Evolutionary conservation across 2,113 vertebrate genomes (phyloP).

Genomic region (Laticauda colubrina): DNA sequence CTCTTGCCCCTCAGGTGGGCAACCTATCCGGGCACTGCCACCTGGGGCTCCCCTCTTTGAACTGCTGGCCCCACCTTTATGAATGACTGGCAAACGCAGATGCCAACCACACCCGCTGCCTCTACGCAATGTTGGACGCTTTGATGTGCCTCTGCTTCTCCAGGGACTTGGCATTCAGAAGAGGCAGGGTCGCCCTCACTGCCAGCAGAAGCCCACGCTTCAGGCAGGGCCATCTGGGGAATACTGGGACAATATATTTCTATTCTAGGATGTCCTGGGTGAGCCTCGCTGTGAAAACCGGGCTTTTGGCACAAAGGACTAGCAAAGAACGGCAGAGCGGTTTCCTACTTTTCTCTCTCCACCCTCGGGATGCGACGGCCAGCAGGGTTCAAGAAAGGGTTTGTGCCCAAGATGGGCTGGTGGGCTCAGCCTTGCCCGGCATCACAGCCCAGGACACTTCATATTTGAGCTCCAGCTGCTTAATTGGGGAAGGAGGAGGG

Average conservation of each 20-base stretch:
- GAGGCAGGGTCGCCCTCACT: not conserved
- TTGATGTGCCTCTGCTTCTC: not conserved
- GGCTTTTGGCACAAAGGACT: not conserved
- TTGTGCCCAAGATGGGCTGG: not conserved
- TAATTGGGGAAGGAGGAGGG: not conserved
- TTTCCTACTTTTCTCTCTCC: not conserved
- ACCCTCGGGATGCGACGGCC: not conserved
- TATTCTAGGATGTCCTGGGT: slow-evolving; percentile 7
- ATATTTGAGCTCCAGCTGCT: not conserved
- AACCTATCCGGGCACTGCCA: not conserved
- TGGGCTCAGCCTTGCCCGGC: not conserved
- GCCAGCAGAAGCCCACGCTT: not conserved
- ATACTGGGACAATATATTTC: not conserved
- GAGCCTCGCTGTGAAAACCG: not conserved
- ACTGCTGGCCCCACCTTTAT: slow-evolving; percentile 8
- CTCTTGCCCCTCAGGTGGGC: not conserved
- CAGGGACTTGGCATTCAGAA: not conserved
- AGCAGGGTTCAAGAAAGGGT: not conserved
- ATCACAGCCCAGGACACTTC: accelerated
- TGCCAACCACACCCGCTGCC: slow-evolving; percentile 1
- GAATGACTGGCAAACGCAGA: slow-evolving; percentile 10
- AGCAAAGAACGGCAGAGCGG: not conserved
- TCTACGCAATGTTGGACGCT: not conserved
- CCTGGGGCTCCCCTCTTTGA: not conserved
- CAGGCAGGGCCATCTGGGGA: not conserved